Evolutionary conservation across 2,888 invertebrate genomes (phyloP).

Genomic region (Pandemis corylana): DNA sequence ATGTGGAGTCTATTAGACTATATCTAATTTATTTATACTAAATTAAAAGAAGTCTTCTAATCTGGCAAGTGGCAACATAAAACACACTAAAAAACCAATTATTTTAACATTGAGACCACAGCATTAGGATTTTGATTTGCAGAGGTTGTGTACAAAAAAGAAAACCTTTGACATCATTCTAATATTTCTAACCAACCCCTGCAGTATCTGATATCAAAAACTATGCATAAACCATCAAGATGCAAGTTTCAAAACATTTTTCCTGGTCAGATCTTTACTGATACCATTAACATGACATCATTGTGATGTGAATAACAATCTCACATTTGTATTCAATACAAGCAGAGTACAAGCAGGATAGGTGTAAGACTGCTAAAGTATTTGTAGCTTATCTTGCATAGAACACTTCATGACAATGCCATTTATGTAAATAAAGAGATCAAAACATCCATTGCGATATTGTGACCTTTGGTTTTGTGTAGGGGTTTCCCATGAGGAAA

Average conservation of each 20-base stretch:
- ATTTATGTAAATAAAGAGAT: neutral
- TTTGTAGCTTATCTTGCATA: neutral
- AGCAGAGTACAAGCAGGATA: neutral
- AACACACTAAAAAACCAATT: too few species aligned
- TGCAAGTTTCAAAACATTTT: neutral
- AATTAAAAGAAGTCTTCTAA: too few species aligned
- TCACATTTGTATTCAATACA: conserved; percentile 16
- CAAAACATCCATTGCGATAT: neutral
- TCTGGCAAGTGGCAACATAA: too few species aligned
- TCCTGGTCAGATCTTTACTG: neutral
- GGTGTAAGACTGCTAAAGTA: neutral
- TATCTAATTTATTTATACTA: too few species aligned
- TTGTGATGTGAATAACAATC: conserved; percentile 1
- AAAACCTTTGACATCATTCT: too few species aligned
- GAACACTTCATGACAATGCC: neutral
- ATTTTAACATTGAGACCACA: too few species aligned
- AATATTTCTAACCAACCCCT: neutral
- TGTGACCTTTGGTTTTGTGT: neutral
- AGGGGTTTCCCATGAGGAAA: conserved; percentile 3
- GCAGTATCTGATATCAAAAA: neutral
- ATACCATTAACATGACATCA: neutral
- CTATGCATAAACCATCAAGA: neutral
- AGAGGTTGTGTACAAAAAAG: too few species aligned
- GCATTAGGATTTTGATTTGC: too few species aligned
- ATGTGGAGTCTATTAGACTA: too few species aligned